Evolutionary conservation across 2,113 vertebrate species (phyloP).

Genomic region (Psammodynastes pulverulentus): DNA sequence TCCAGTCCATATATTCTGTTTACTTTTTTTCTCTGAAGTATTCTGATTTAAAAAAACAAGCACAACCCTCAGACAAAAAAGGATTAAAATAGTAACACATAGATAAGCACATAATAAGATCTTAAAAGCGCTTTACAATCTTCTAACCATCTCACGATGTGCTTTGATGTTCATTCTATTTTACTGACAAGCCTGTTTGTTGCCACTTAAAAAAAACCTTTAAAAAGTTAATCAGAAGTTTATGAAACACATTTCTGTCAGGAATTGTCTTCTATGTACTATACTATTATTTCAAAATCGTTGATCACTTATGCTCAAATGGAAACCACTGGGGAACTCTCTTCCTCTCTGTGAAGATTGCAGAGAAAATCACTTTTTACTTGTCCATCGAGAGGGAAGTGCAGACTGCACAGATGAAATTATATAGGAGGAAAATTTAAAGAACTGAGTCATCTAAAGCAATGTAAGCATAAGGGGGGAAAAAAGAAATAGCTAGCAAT

Average conservation of each 20-base stretch:
- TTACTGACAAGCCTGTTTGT: neutral
- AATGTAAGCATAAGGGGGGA: neutral
- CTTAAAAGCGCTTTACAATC: neutral
- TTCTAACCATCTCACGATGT: neutral
- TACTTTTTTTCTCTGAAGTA: neutral
- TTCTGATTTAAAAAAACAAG: neutral
- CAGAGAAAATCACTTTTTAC: conserved; percentile 29
- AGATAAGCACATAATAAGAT: neutral
- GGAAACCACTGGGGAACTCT: conserved; percentile 23
- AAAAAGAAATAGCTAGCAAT: neutral
- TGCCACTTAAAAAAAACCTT: neutral
- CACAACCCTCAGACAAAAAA: neutral
- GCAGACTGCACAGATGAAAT: conserved; percentile 15
- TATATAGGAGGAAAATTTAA: conserved; percentile 15
- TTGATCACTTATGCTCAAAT: conserved; percentile 32
- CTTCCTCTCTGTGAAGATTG: conserved; percentile 27
- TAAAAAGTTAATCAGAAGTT: neutral
- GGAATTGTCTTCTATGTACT: neutral
- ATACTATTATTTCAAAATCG: conserved; percentile 27
- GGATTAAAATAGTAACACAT: neutral
- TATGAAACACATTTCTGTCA: conserved; percentile 8
- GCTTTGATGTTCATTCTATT: neutral
- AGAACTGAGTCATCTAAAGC: neutral
- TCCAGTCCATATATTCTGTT: neutral
- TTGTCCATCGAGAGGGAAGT: neutral